phyloP scores from a whole-genome alignment of 2,797 vertebrate genomes.

The Streptopelia turtur region DNA sequence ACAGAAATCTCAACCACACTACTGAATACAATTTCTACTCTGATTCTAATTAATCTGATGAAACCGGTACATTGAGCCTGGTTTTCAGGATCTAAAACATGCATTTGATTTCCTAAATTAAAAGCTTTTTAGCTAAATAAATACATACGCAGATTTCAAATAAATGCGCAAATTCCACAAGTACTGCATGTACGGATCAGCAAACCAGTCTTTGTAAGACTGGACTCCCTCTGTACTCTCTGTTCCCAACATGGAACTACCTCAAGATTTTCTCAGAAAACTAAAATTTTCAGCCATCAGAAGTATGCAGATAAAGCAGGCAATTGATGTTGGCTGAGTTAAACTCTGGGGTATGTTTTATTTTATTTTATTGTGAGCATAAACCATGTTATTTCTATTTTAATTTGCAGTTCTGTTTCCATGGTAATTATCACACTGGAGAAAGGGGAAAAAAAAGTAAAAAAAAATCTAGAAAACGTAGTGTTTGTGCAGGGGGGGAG shows the following conservation, averaged over 20 bases:
- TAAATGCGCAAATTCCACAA: neutral
- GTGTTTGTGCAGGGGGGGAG: neutral
- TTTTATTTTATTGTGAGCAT: slow-evolving; percentile 69
- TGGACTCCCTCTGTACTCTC: neutral
- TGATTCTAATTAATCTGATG: neutral
- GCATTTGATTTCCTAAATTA: neutral
- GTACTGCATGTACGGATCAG: neutral
- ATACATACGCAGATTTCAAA: neutral
- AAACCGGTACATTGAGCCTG: neutral
- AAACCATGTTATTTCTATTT: slow-evolving; percentile 72
- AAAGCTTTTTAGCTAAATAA: neutral
- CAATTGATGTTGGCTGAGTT: slow-evolving; percentile 42
- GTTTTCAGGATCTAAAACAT: neutral
- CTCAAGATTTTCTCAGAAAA: neutral
- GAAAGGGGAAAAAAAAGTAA: slow-evolving; percentile 49
- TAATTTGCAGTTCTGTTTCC: slow-evolving; percentile 79
- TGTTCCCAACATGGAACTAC: neutral
- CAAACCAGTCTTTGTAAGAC: neutral
- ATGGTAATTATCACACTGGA: slow-evolving; percentile 77
- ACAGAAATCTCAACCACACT: neutral
- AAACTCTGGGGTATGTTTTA: slow-evolving; percentile 63
- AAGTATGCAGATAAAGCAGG: slow-evolving; percentile 2
- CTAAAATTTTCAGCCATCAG: neutral
- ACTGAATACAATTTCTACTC: neutral
- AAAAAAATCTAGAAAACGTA: slow-evolving; percentile 39